Conservation (phyloP, 2,797 vertebrate genomes). For the Chanos chanos region DNA sequence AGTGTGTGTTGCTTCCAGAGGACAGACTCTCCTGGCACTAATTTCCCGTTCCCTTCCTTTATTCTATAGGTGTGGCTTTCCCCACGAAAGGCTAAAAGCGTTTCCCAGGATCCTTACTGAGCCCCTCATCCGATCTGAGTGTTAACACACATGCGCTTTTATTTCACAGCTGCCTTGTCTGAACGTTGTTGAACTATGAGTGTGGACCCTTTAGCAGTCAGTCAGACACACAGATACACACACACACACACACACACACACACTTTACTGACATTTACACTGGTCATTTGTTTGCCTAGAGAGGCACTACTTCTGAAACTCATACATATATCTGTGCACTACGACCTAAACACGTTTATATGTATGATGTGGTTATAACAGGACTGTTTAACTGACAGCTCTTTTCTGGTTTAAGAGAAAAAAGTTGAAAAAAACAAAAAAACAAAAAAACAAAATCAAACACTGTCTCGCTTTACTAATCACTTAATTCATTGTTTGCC, state of each 20-base stretch:
- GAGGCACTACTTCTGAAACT: constrained; percentile 16
- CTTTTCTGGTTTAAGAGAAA: constrained; percentile 64
- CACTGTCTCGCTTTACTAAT: constrained; percentile 86
- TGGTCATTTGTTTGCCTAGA: constrained; percentile 24
- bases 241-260: constrained; percentile 45
- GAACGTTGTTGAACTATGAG: constrained; percentile 62
- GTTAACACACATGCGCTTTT: constrained; percentile 75
- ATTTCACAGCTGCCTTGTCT: constrained; percentile 78
- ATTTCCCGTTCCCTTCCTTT: constrained; percentile 83
- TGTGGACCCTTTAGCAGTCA: constrained; percentile 75
- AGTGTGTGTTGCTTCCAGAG: constrained; percentile 39
- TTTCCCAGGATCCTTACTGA: constrained; percentile 87
- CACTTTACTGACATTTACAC: constrained; percentile 66
- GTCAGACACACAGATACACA: constrained; percentile 80
- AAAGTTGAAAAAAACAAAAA: constrained; percentile 24
- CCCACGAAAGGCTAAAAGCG: constrained; percentile 85
- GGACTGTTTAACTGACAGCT: constrained; percentile 83
- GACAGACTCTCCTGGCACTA: constrained; percentile 72
- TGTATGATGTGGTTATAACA: neutral
- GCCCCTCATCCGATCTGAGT: constrained; percentile 84
- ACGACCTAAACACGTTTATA: neutral
- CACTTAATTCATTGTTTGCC: constrained; percentile 87
- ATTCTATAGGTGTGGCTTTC: constrained; percentile 90
- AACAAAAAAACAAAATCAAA: no score
- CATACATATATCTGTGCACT: neutral